Evolutionary conservation across 2,888 invertebrate species (phyloP), one percentile per base, ranked within the genome.

Genomic region (Oxytorus armatus): DNA sequence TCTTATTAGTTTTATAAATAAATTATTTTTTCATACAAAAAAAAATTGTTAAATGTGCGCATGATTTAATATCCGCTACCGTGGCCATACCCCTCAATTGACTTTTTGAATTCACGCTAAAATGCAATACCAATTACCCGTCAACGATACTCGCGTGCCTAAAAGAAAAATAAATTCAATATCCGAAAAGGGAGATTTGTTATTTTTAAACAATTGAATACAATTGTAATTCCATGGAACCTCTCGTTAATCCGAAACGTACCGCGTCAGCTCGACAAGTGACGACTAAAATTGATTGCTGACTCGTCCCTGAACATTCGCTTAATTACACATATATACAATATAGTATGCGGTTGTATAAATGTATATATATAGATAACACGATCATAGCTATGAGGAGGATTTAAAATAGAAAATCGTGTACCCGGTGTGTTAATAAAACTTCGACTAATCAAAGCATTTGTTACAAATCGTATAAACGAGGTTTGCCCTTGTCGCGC

Each of bases 271-370:
- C 73, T 74, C 61, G 73, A 78, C 68, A 78, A 78, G 51, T 66
- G 61, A 66, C 33, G 44, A 73, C 44, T 65, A 51, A 74, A 78
- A 78, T 78, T 78, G 73, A 78, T 78, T 61, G 73, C 44, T 47
- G 63, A 63, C 47, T 61, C 61, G 78, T 55, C 57, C 57, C 57
- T 66, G 65, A 55, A 68, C 39, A 10, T 63, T n/a, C n/a, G n/a
- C n/a, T n/a, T n/a, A n/a, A n/a, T n/a, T n/a, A n/a, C n/a, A n/a
- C n/a, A n/a, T n/a, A 63, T 44, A 47, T 11, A 55, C 18, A n/a
- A 44, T 44, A 8, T 36, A 14, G n/a, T 57, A 29, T 44, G 14
- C 8, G 11, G n/a, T 10, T 16, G 3, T 44, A 33, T 55, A 16
- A 55, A 16, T 36, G 8, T 47, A 25, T 39, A 23, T 10, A 29